These are phyloP conservation scores for Acrobasis repandana DNA, from an alignment of 2,888 invertebrate genomes.

Conservation along the genomic window DNA sequence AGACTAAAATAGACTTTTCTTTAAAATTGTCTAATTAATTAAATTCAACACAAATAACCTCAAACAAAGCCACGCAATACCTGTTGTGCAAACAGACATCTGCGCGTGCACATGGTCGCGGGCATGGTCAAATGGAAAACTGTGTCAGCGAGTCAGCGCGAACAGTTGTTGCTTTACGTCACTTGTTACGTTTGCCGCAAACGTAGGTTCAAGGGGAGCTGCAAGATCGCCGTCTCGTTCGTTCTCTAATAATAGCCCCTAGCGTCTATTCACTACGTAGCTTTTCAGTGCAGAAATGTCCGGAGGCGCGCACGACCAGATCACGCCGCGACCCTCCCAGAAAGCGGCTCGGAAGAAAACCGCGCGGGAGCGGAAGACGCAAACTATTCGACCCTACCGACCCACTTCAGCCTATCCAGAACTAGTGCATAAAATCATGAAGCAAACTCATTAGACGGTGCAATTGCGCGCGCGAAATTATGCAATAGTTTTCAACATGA, in stretches of 20 bases:
- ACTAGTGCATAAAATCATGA: conserved; percentile 55
- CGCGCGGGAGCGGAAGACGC: conserved; percentile 43
- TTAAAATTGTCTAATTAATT: not conserved
- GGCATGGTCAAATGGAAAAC: conserved; percentile 75
- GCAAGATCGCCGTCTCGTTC: conserved; percentile 75
- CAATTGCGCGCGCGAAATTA: conserved; percentile 65
- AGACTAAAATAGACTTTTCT: not conserved
- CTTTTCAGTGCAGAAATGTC: conserved; percentile 78
- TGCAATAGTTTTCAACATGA: conserved; percentile 67
- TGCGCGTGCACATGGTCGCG: conserved; percentile 69
- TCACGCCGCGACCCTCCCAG: conserved; percentile 55
- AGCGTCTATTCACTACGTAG: conserved; percentile 75
- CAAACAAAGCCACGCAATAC: conserved; percentile 40
- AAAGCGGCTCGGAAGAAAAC: conserved; percentile 50
- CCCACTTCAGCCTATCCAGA: conserved; percentile 23
- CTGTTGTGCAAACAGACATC: conserved; percentile 57
- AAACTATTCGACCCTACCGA: conserved; percentile 32
- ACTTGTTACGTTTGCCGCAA: conserved; percentile 65
- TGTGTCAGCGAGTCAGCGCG: conserved; percentile 79
- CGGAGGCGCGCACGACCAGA: conserved; percentile 74
- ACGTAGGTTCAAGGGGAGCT: conserved; percentile 81
- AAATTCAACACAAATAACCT: not conserved
- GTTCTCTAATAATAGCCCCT: conserved; percentile 78
- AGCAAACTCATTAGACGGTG: conserved; percentile 65
- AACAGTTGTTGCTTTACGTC: conserved; percentile 74